Evolutionary conservation across 2,888 invertebrate genomes (phyloP), one percentile per base, ranked within the genome.

Genomic region (Lepeophtheirus nordmannii): DNA sequence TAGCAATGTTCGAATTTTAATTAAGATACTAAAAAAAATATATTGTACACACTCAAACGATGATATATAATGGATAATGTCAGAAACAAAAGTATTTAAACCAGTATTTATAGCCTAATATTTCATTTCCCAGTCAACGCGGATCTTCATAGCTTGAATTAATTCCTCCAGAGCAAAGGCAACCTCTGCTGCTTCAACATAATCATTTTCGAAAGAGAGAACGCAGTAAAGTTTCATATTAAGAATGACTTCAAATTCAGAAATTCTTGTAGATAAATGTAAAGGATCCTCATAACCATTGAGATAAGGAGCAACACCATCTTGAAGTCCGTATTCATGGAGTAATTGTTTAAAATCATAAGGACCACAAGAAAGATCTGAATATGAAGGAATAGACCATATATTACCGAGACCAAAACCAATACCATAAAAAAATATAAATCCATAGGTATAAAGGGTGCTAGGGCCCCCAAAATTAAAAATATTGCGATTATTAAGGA

Each of bases 371-470:
- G 22, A 10, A 30, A 37, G 17, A 17, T 14, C 53, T 11, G 22
- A 41, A 23, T 53, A 22, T 9, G 63, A 53, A 17, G 3, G 2
- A n/a, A 46, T 8, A 17, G 53, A 2, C 53, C 53, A 46, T 17
- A 17, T 46, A 14, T n/a, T 12, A 11, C 63, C 63, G 11, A 63
- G 8, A 3, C 63, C 63, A 53, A 63, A 63, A n/a, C 63, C 63
- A 53, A 63, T 20, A 14, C 53, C 63, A 17, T 46, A 53, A n/a
- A 22, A 53, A 56, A 22, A 37, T n/a, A 63, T 1, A n/a, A 53
- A 63, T 7, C 20, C 63, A 23, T 63, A 63, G n/a, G 10, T 63
- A 23, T 56, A 53, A 1, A 63, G 5, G 7, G 46, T 56, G 20
- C 11, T 14, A 9, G 20, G 1, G 38, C 61, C 61, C 9, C 23